Base-by-base conservation (phyloP, 92 coral and sea anemone genomes). In the Bergia sp. region DNA sequence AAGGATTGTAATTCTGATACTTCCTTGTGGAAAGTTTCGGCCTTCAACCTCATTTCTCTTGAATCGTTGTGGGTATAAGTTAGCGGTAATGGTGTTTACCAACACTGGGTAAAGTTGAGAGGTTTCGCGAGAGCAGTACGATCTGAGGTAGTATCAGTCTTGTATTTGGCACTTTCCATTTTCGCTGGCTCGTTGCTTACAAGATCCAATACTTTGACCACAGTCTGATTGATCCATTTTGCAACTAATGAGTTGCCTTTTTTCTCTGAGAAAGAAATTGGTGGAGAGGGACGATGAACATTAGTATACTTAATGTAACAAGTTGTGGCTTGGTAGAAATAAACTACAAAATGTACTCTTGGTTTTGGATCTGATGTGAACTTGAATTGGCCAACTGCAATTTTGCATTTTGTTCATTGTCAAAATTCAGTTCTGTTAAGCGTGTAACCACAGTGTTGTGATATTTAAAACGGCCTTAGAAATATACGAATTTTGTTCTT, bases 171-270 rank as follows among this genome's bases (percentile, higher is more conserved):
- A 45, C 40, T 79, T 9, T 2, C 82, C 41, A 6, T 21, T 79
- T 49, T 49, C 41, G 39, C 61, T n/a, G 4, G 36, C 21, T 80
- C 39, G 73, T 57, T 38, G 53, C 57, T 80, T 67, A 37, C 49
- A 29, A 57, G 73, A 80, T 16, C 71, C 44, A 80, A 53, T 57
- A 37, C 72, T 37, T 55, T 40, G 12, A 80, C 85, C 85, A 80
- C 72, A 80, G 38, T 53, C 36, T 55, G 72, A 58, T 16, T 80
- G 49, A 58, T 57, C 5, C 21, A 50, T 50, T 50, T 53, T 80
- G 43, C 53, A 80, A 36, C 38, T 18, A 50, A 23, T 40, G 45
- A 53, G 67, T 53, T 44, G 0, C 16, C 2, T 40, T 79, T 9
- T 37, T 37, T 0, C 11, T 58, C 13, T 80, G 6, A 53, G 23